These are phyloP conservation scores for Porites evermanni DNA, from an alignment of 92 coral and sea anemone species.

Conservation along the genomic window DNA sequence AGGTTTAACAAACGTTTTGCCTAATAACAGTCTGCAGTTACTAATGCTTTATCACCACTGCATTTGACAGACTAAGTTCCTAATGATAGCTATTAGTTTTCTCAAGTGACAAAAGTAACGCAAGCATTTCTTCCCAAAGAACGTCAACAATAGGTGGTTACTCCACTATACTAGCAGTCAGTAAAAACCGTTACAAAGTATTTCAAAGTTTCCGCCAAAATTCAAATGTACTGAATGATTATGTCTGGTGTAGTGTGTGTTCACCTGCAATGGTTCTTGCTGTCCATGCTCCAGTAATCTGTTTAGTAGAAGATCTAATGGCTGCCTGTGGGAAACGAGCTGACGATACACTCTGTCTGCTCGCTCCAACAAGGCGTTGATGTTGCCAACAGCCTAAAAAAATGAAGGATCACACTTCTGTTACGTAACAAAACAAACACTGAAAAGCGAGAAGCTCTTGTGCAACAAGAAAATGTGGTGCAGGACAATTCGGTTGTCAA, in stretches of 20 bases:
- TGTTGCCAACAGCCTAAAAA: constrained; percentile 91
- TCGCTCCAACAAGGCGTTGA: constrained; percentile 92
- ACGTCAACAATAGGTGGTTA: too few relatives aligned
- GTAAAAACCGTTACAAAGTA: neutral
- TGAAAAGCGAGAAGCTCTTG: neutral
- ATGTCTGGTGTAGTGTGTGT: neutral
- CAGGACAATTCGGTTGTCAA: neutral
- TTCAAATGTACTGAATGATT: neutral
- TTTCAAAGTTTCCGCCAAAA: neutral
- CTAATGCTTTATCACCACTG: too few relatives aligned
- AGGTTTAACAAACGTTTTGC: too few relatives aligned
- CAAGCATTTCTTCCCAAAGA: too few relatives aligned
- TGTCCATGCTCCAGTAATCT: constrained; percentile 94
- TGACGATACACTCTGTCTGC: constrained; percentile 99
- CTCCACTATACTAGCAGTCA: too few relatives aligned
- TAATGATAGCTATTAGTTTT: too few relatives aligned
- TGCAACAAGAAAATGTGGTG: neutral
- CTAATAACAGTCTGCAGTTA: too few relatives aligned
- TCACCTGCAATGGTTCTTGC: constrained; percentile 78
- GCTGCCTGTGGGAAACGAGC: constrained; percentile 92
- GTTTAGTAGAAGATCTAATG: constrained; percentile 89
- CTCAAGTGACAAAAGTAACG: too few relatives aligned
- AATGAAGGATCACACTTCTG: neutral
- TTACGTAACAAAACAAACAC: neutral
- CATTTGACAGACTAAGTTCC: too few relatives aligned